Conservation (phyloP, 1,140 invertebrate species). For the Drosophila sp. region DNA sequence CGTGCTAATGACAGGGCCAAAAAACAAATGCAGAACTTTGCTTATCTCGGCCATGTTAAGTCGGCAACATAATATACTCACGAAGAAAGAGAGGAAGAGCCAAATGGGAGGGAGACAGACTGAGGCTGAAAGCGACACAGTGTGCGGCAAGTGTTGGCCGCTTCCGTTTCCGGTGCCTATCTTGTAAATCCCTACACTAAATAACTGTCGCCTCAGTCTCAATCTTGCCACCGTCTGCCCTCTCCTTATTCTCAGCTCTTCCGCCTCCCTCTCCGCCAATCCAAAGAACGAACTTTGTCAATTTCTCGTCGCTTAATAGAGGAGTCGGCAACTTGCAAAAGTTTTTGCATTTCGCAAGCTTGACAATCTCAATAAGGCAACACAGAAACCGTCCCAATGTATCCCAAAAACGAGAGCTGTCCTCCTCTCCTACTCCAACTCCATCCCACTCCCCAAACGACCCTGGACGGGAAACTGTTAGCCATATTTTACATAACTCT, state of each 20-base stretch:
- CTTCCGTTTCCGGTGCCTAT: conserved; percentile 72
- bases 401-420: conserved; percentile 8
- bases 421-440: background rate
- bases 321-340: conserved; percentile 49
- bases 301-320: conserved; percentile 59
- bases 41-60: conserved; percentile 67
- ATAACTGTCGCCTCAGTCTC: conserved; percentile 58
- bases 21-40: conserved; percentile 46
- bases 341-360: conserved; percentile 66
- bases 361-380: conserved; percentile 15
- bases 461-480: conserved; percentile 29
- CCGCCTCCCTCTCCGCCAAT: conserved; percentile 18
- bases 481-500: conserved; percentile 79
- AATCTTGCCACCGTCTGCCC: background rate
- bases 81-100: background rate
- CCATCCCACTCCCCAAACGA: background rate
- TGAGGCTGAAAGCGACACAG: background rate
- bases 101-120: conserved; percentile 9
- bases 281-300: conserved; percentile 65
- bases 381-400: background rate
- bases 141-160: conserved; percentile 56
- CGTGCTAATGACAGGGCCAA: conserved; percentile 52
- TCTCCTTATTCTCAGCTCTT: background rate
- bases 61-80: conserved; percentile 61
- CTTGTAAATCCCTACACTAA: conserved; percentile 72